phyloP scores from a whole-genome alignment of 2,888 invertebrate species.

The Xylophagus ater region DNA sequence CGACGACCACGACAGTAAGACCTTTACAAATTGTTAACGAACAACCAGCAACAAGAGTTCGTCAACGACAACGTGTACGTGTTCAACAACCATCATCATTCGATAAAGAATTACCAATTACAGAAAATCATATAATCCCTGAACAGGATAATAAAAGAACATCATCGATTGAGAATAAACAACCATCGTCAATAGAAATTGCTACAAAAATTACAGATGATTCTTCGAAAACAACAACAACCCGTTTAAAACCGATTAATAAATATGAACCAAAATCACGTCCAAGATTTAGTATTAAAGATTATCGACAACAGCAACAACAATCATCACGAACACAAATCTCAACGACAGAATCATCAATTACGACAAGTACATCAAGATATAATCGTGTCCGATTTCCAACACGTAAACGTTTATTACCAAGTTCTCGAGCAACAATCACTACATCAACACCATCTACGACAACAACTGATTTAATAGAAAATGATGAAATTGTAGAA shows the following conservation, averaged over 20 bases:
- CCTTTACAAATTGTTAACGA: no score
- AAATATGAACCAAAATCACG: constrained; percentile 49
- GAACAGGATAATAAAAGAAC: no score
- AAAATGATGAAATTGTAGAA: constrained; percentile 1
- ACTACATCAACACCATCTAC: constrained; percentile 19
- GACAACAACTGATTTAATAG: background rate
- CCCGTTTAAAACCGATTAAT: constrained; percentile 23
- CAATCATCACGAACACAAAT: constrained; percentile 37
- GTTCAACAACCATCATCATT: no score
- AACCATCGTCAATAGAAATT: constrained; percentile 4
- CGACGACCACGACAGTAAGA: no score
- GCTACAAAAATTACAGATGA: constrained; percentile 1
- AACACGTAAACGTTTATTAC: constrained; percentile 17
- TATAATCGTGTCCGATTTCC: constrained; percentile 16
- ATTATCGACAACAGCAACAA: constrained; percentile 55
- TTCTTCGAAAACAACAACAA: no score
- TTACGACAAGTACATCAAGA: constrained; percentile 7
- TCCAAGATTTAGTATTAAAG: constrained; percentile 65
- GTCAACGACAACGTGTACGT: no score
- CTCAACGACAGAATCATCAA: constrained; percentile 26
- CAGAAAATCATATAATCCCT: no score
- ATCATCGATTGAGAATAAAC: constrained; percentile 2
- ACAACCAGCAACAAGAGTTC: no score
- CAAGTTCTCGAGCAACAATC: constrained; percentile 8
- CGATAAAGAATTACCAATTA: no score